phyloP scores from a whole-genome alignment of 1,140 invertebrate species.

The Battus philenor region DNA sequence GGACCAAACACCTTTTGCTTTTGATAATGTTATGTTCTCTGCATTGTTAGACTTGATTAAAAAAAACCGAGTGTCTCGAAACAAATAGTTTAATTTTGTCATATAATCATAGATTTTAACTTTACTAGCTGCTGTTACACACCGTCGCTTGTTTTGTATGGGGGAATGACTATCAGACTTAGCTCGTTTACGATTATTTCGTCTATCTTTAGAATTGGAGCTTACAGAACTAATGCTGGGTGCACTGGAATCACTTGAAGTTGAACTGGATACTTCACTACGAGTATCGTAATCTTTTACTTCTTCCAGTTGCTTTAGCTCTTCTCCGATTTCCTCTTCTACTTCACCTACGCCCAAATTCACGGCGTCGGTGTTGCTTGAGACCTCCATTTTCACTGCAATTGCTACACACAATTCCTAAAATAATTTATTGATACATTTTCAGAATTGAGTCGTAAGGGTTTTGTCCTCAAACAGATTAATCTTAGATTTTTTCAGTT shows the following conservation, averaged over 20 bases:
- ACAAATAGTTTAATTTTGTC: conserved; percentile 95
- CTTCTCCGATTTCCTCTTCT: conserved; percentile 83
- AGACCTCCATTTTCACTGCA: conserved; percentile 64
- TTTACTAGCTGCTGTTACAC: conserved; percentile 59
- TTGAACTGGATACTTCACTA: conserved; percentile 86
- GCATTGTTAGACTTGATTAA: conserved; percentile 98
- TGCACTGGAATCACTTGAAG: conserved; percentile 81
- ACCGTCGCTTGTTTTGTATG: conserved; percentile 70
- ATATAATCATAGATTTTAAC: conserved; percentile 88
- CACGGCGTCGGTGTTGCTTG: conserved; percentile 78
- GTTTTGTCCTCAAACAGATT: no score
- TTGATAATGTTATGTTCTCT: conserved; percentile 96
- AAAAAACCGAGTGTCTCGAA: conserved; percentile 96
- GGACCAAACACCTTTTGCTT: conserved; percentile 97
- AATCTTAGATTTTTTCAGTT: no score
- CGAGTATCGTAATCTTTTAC: conserved; percentile 82
- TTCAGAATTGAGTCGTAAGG: no score
- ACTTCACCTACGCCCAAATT: conserved; percentile 83
- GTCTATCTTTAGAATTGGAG: conserved; percentile 73
- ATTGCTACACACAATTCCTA: conserved; percentile 10
- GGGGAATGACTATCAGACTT: conserved; percentile 74
- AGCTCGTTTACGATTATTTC: conserved; percentile 69
- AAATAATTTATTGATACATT: no score
- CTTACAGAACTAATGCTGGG: conserved; percentile 86
- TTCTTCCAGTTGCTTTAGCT: conserved; percentile 81